These are phyloP conservation scores for Gastrophryne carolinensis DNA, from an alignment of 2,797 vertebrate genomes.

Conservation along the genomic window DNA sequence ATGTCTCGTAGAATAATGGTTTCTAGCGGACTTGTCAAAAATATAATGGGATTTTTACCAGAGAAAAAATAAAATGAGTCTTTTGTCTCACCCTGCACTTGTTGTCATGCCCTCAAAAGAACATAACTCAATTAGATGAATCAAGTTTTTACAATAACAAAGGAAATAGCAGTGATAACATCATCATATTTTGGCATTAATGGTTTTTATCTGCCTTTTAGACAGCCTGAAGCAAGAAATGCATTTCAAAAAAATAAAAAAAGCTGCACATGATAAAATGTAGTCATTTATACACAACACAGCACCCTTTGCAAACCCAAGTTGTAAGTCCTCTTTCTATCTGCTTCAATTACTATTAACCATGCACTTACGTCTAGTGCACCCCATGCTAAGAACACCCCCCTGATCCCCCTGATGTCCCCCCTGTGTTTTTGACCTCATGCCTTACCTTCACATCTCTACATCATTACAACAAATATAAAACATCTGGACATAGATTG, in stretches of 20 bases:
- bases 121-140: background rate
- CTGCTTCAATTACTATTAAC: no score
- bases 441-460: no score
- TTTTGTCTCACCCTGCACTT: background rate
- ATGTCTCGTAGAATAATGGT: constrained; percentile 9
- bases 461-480: no score
- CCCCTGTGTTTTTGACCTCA: no score
- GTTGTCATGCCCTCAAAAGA: background rate
- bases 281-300: no score
- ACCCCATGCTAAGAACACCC: no score
- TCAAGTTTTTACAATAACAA: background rate
- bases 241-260: background rate
- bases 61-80: background rate
- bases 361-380: no score
- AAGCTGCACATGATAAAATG: background rate
- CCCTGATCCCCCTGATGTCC: no score
- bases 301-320: no score
- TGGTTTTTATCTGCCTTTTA: background rate
- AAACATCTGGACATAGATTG: no score
- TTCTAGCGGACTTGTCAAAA: background rate
- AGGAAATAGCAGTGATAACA: background rate
- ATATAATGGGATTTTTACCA: background rate
- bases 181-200: background rate
- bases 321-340: no score
- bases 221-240: background rate